Conservation (phyloP, 2,888 invertebrate species). For the Mellilla xanthometata region DNA sequence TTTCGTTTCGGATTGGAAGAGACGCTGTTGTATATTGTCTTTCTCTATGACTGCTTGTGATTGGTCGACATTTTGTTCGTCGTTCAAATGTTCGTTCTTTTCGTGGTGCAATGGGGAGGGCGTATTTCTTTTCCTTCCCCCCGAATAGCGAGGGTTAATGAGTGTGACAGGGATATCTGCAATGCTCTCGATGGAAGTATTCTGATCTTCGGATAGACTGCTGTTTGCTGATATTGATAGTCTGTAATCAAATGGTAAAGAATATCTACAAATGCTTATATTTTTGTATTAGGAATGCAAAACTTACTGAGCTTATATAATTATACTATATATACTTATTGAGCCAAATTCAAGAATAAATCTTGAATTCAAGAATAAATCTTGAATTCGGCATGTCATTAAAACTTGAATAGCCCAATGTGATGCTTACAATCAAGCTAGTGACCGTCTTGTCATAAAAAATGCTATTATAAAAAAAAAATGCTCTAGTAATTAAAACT, state of each 20-base stretch:
- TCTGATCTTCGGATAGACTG: conserved; percentile 70
- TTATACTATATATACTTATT: too few relatives aligned
- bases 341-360: too few relatives aligned
- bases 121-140: conserved; percentile 31
- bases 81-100: neutral
- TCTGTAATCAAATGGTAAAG: conserved; percentile 50
- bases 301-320: too few relatives aligned
- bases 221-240: conserved; percentile 68
- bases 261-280: too few relatives aligned
- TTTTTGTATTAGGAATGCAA: too few relatives aligned
- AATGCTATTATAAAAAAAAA: too few relatives aligned
- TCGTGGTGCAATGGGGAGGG: neutral
- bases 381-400: too few relatives aligned
- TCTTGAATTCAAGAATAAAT: too few relatives aligned
- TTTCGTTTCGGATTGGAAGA: neutral
- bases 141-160: conserved; percentile 63
- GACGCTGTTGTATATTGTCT: neutral
- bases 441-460: too few relatives aligned
- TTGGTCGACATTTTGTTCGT: neutral
- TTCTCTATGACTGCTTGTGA: neutral
- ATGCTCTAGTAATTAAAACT: too few relatives aligned
- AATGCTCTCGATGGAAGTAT: conserved; percentile 69
- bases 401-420: too few relatives aligned
- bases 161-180: conserved; percentile 71
- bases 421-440: too few relatives aligned